These are phyloP conservation scores for Cinclus mexicanus DNA, from an alignment of 2,113 vertebrate species.

Conservation along the genomic window DNA sequence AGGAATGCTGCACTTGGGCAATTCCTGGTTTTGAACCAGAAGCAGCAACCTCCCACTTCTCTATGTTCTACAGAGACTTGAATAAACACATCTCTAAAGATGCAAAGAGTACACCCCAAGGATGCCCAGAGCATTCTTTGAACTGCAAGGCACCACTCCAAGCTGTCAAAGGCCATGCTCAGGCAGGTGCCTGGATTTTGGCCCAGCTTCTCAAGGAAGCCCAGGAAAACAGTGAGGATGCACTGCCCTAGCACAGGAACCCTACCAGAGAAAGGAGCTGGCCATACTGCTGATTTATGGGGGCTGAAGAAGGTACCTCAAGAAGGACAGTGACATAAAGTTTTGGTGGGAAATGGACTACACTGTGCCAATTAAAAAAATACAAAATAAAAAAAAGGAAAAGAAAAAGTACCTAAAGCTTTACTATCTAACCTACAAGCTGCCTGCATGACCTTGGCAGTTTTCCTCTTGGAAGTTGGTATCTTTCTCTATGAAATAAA, in stretches of 20 bases:
- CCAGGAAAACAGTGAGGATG: not conserved
- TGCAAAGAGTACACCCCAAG: not conserved
- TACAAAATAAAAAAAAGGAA: not conserved
- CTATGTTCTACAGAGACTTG: not conserved
- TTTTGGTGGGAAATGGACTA: fast-evolving
- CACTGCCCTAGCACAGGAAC: not conserved
- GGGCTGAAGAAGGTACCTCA: not conserved
- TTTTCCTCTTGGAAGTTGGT: not conserved
- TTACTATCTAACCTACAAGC: not conserved
- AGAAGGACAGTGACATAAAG: not conserved
- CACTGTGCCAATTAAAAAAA: not conserved
- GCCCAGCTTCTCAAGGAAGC: not conserved
- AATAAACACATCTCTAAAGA: not conserved
- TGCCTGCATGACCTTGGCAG: not conserved
- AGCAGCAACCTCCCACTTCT: not conserved
- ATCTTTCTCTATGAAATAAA: not conserved
- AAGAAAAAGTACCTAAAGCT: not conserved
- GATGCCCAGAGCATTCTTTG: not conserved
- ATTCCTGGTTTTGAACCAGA: not conserved
- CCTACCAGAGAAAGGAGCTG: not conserved
- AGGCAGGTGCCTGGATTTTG: not conserved
- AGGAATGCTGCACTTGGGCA: not conserved
- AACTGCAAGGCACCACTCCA: not conserved
- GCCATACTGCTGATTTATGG: not conserved
- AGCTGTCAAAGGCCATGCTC: not conserved